Evolutionary conservation across 2,888 invertebrate species (phyloP), one percentile per base, ranked within the genome.

Genomic region (Hemicrepidius hirtus): DNA sequence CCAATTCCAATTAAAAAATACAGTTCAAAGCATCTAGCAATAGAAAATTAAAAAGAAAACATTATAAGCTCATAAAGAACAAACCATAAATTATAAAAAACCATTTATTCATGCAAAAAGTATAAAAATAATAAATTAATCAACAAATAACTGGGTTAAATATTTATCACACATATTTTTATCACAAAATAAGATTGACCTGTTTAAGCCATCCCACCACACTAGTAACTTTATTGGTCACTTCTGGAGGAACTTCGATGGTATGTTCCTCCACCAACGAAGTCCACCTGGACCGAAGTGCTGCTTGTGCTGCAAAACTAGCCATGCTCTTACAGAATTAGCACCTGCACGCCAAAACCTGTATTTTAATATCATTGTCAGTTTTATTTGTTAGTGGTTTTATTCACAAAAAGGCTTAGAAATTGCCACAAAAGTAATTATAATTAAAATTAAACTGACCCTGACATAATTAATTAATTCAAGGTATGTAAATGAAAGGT

Each of bases 121-220:
- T n/a, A n/a, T 18, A 44, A 18, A 44, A 3, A 24, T 7, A 44
- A 18, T 13, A 12, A 13, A 49, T 55, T 32, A 55, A 55, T 32
- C 13, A 50, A 13, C 20, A 53, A 20, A 46, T 13, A 20, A 46
- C n/a, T 24, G 5, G 5, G 24, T 24, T 13, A 53, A 53, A 9
- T 21, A 53, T n/a, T n/a, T n/a, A n/a, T n/a, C n/a, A n/a, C n/a
- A n/a, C n/a, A n/a, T n/a, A n/a, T n/a, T n/a, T n/a, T n/a, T 18
- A 67, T 13, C n/a, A n/a, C 24, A 53, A 21, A 13, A 55, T 41
- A 9, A 55, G 7, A 40, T 37, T 68, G 21, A 85, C 94, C 94
- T 94, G 94, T 89, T 94, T 94, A 63, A 94, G 90, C 94, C 94
- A 94, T 87, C 94, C 94, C 77, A 94, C 93, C 82, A 94, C 94